phyloP scores from a whole-genome alignment of 1,140 invertebrate genomes.

The Apis laboriosa region DNA sequence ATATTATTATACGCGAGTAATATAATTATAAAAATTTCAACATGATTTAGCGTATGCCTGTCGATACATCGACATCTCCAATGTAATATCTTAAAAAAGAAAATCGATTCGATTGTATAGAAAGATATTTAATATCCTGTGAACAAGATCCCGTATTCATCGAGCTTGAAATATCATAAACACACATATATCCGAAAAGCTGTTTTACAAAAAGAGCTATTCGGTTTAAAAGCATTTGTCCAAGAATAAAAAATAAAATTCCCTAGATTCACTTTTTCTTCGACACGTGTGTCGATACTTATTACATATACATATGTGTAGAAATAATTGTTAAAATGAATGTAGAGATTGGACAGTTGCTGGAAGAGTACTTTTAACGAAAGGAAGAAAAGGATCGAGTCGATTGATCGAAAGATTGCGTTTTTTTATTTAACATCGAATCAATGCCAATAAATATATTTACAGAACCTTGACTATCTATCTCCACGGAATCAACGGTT shows the following conservation, averaged over 20 bases:
- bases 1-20: conserved; percentile 16
- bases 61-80: neutral
- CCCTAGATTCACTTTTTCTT: neutral
- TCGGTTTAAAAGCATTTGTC: neutral
- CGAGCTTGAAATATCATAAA: conserved; percentile 10
- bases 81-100: neutral
- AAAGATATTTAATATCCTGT: conserved; percentile 23
- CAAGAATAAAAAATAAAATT: neutral
- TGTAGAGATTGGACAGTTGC: neutral
- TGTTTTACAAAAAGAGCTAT: neutral
- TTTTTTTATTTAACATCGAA: conserved; percentile 59
- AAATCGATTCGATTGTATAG: neutral
- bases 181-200: neutral
- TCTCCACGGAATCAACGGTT: conserved; percentile 23
- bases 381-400: conserved; percentile 30
- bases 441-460: conserved; percentile 65
- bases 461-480: conserved; percentile 52
- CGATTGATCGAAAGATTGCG: conserved; percentile 52
- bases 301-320: too few relatives aligned
- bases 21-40: neutral
- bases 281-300: too few relatives aligned
- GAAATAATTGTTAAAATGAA: too few relatives aligned
- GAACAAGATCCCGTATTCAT: conserved; percentile 4
- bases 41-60: conserved; percentile 2
- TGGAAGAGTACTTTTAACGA: conserved; percentile 6